Base-by-base conservation (phyloP, 2,888 invertebrate species). In the Chaitophorus viminalis region DNA sequence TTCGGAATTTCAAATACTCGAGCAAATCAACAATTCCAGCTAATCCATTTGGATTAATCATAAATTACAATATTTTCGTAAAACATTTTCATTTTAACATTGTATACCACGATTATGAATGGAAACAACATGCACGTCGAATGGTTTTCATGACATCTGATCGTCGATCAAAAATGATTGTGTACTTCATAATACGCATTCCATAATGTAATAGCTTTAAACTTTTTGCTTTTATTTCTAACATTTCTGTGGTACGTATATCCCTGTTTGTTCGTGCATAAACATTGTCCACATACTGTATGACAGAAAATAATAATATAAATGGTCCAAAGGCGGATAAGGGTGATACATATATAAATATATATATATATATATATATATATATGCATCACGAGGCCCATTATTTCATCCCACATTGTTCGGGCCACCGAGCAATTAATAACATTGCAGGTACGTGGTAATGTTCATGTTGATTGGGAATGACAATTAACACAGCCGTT, bases 381-480 rank as follows among this genome's bases (percentile, higher is more conserved):
- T n/a, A n/a, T n/a, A n/a, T n/a, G n/a, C n/a, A n/a, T n/a, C n/a
- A n/a, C 72, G 52, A 8, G n/a, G 54, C 60, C 54, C 70, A 82
- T 82, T 82, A 82, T 82, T 82, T 82, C 5, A n/a, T 33, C 52
- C 82, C 33, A 36, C 36, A 72, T 82, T 82, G 82, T 82, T 72
- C 29, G 68, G 29, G 31, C 31, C 33, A 2, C 52, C 25, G 3
- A n/a, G 54, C 72, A 74, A 82, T 82, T 74, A 72, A 72, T 74
- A 54, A 52, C 54, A 18, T n/a, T 25, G 33, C 54, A 70, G 72
- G 68, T 70, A 65, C 68, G 46, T 52, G 82, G 21, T 82, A 52
- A 36, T 83, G 60, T 75, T 31, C 29, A 74, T 60, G 82, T 83
- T 74, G 82, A 83, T 83, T 74, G 82, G 82, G 74, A 83, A 74